A percentile compares a stretch with the other conserved stretches of the same genome.
These are phyloP conservation scores for Platyrinchus mystaceus DNA, from an alignment of 2,797 vertebrate species.

Conservation along the genomic window DNA sequence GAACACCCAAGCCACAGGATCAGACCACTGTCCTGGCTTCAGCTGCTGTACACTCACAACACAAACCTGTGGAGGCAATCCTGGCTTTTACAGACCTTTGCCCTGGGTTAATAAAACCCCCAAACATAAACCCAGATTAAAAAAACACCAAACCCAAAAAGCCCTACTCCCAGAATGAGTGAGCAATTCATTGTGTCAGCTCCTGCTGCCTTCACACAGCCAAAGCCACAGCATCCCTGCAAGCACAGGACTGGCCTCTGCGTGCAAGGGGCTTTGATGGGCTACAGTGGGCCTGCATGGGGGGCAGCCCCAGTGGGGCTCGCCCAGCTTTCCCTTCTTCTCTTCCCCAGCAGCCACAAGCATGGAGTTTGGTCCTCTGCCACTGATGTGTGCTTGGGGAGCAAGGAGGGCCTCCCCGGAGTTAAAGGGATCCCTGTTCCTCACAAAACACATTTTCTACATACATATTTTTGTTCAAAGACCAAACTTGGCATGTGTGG, in stretches of 20 bases:
- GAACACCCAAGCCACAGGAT: slow-evolving; percentile 47
- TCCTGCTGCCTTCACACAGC: background rate
- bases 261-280: background rate
- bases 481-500: background rate
- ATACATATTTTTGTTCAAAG: background rate
- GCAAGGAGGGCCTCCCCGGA: background rate
- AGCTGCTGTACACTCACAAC: background rate
- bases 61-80: background rate
- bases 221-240: background rate
- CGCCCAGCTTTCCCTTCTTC: background rate
- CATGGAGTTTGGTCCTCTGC: rapidly evolving
- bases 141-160: background rate
- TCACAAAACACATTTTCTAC: background rate
- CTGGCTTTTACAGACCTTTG: background rate
- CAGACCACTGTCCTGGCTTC: slow-evolving; percentile 15
- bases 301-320: background rate
- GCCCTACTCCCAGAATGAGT: background rate
- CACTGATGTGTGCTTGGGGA: background rate
- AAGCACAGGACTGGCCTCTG: background rate
- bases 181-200: background rate
- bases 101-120: background rate
- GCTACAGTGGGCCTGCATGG: rapidly evolving
- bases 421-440: background rate
- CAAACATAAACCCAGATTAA: background rate
- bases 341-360: background rate